phyloP scores from a whole-genome alignment of 1,140 invertebrate genomes.

The Lepidurus packardi region DNA sequence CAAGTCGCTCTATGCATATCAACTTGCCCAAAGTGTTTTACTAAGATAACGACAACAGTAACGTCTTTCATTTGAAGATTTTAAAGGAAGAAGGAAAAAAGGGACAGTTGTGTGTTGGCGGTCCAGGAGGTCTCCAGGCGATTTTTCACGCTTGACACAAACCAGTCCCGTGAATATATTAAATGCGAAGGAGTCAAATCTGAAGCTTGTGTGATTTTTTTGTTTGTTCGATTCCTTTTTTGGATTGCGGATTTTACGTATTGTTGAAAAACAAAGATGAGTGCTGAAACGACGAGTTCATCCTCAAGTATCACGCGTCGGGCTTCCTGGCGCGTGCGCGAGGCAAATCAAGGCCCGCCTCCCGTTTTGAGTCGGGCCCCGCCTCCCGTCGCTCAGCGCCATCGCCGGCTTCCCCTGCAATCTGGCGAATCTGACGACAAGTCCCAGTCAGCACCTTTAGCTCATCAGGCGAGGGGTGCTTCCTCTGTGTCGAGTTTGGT shows the following conservation, averaged over 20 bases:
- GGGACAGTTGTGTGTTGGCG: neutral
- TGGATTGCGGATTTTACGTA: neutral
- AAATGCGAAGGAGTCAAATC: neutral
- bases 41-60: constrained; percentile 16
- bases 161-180: neutral
- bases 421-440: neutral
- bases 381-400: constrained; percentile 11
- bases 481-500: constrained; percentile 7
- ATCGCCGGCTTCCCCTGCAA: constrained; percentile 5
- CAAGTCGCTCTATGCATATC: neutral
- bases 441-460: neutral
- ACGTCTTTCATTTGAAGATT: constrained; percentile 10
- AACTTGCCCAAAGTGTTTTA: neutral
- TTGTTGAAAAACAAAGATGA: neutral
- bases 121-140: neutral
- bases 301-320: neutral
- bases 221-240: neutral
- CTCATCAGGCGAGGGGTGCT: constrained; percentile 1
- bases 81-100: neutral
- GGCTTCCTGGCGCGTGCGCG: neutral
- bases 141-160: neutral
- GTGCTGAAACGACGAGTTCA: neutral
- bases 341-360: neutral
- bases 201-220: constrained; percentile 7
- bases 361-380: neutral